Base-by-base conservation (phyloP, 2,113 vertebrate species). In the Chaetodon trifascialis region DNA sequence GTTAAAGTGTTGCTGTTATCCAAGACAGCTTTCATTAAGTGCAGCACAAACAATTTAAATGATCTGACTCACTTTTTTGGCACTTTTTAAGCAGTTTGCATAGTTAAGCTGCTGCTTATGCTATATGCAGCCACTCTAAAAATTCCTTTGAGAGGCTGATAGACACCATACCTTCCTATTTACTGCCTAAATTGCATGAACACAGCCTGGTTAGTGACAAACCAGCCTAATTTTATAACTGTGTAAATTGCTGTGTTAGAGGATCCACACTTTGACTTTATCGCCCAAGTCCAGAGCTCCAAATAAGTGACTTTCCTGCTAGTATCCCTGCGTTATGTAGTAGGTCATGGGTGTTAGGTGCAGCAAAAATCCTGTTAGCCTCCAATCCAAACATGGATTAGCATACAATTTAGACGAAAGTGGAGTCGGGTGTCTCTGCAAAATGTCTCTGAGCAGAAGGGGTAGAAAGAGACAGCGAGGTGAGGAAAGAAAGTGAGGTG, bases 311-410 rank as follows among this genome's bases (percentile, higher is more conserved):
- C 85, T 92, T 89, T 42, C 63, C 59, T 68, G 79, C 63, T 40
- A 25, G 67, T 80, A 81, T 86, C 78, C 79, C 75, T 73, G 83
- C 88, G 38, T 90, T 81, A 81, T 86, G 68, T 73, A 88, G 90
- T 86, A 85, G 84, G 84, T 88, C 86, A 91, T 73, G 87, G 89
- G 63, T 89, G 81, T 92, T 91, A 89, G 72, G 63, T 89, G 77
- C 81, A 82, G 80, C 73, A 63, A 73, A 88, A 93, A 93, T 89
- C 89, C 88, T 76, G 83, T 94, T 90, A 89, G 90, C 76, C 64
- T 90, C 83, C 92, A 89, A 82, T 90, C 88, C 89, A 92, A 88
- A 90, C 87, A 85, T 86, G 90, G 89, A 89, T 93, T 92, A 92
- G 84, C 87, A 90, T 87, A 83, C 52, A 85, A 70, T 92, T 86